Base-by-base conservation (phyloP, 1,140 invertebrate species). In the Listronotus bonariensis region DNA sequence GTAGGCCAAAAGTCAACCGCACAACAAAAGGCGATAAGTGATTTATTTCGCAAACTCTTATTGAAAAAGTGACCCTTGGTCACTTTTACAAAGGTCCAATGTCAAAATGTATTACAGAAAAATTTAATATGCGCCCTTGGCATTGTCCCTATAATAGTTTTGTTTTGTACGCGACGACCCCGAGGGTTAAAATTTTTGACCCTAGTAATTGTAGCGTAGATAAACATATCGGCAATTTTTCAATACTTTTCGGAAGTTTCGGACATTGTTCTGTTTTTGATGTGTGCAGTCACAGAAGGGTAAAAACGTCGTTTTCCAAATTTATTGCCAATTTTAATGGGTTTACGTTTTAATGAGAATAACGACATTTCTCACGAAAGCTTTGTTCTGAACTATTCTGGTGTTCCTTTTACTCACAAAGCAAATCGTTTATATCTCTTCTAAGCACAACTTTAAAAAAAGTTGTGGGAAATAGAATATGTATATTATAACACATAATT, bases 1-100 rank as follows among this genome's bases (percentile, higher is more conserved):
- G 77, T 77, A 78, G 77, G 77, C 71, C 74, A 78, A 76, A 74
- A 77, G 77, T 75, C 76, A 76, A 77, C 77, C 77, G 68, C 69
- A 64, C 64, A 43, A 77, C 74, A 78, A 76, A 68, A 57, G 62
- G 61, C 74, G 48, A 74, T 75, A 72, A 72, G 72, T 78, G 77
- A 78, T 78, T 78, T 78, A 78, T 78, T 67, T 68, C 66, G 67
- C 72, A 26, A n/a, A 8, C 60, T 74, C 66, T 69, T 68, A 76
- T 76, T 73, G 69, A 74, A 73, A 73, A 73, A 73, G 69, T 78
- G 77, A 76, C 77, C 77, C 71, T 55, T 68, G 76, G 77, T 72
- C 75, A 77, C 43, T 56, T n/a, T 17, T 38, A 72, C 68, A 73
- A 74, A 68, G 67, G 53, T 43, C 36, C 60, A 46, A 54, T 63